Evolutionary conservation across 2,888 invertebrate species (phyloP).

Genomic region (Galeruca laticollis): DNA sequence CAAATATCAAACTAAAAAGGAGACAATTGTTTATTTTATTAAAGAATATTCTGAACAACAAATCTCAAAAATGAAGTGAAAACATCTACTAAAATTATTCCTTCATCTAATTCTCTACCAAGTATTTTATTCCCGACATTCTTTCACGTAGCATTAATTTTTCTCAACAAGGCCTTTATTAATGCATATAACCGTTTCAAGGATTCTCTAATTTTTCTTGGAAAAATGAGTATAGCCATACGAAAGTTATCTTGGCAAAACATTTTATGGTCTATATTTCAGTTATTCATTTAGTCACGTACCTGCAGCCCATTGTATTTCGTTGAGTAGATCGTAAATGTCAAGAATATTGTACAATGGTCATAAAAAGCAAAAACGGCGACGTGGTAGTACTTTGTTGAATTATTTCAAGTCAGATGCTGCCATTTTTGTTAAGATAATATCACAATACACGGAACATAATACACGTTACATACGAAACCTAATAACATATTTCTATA

Average conservation of each 20-base stretch:
- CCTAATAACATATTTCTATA: not conserved
- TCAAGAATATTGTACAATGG: slow-evolving; percentile 40
- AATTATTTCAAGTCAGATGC: not conserved
- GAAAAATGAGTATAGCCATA: not conserved
- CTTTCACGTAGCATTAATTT: not conserved
- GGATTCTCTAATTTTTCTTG: slow-evolving; percentile 9
- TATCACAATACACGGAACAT: not conserved
- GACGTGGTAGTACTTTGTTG: slow-evolving; percentile 10
- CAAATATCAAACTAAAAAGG: too few relatives aligned
- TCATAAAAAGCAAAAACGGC: slow-evolving; percentile 31
- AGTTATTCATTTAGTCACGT: slow-evolving; percentile 50
- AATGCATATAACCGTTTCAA: not conserved
- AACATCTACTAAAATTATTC: too few relatives aligned
- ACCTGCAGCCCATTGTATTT: slow-evolving; percentile 43
- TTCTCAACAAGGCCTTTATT: not conserved
- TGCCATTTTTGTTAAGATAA: slow-evolving; percentile 3
- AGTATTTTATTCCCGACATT: not conserved
- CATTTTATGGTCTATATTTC: slow-evolving; percentile 46
- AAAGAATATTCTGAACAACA: too few relatives aligned
- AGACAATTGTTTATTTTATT: too few relatives aligned
- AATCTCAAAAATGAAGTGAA: too few relatives aligned
- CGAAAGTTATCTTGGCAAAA: slow-evolving; percentile 28
- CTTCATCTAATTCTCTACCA: too few relatives aligned
- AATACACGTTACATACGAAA: not conserved
- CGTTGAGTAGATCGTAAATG: slow-evolving; percentile 40